Evolutionary conservation across 2,113 vertebrate species (phyloP), one percentile per base, ranked within the genome.

Genomic region (Phalacrocorax brasilianus): DNA sequence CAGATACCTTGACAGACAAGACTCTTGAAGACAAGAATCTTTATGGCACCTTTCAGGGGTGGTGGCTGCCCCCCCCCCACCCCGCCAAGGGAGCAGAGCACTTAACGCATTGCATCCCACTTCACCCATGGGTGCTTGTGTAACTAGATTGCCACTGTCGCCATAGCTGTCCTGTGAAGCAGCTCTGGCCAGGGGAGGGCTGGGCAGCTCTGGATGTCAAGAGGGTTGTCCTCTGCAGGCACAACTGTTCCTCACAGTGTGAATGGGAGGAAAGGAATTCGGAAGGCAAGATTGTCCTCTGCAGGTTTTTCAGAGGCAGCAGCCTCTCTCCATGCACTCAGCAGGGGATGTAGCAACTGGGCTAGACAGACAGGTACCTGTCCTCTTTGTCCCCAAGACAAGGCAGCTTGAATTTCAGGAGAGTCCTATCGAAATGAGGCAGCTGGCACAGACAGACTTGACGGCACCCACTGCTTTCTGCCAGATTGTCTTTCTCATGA

Each of bases 121-220:
- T 70, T 78, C 47, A 52, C 19, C 19, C 40, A 2, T 18, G 35
- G 12, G 14, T 55, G 32, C 68, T 88, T 63, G 22, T 47, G 40
- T 72, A 58, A 23, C 40, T 58, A n/a, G 76, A 12, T 65, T 2
- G 2, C 28, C 28, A 9, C 26, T 38, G 23, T n/a, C 85, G 47
- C n/a, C 59, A 7, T 1, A 40, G 35, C 32, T 2, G 1, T n/a
- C 59, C 33, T 1, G 1, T 24, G 13, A 49, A 63, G 23, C 40
- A 22, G 9, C 22, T 66, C 52, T 45, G 44, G 27, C 55, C 33
- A 16, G 14, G 50, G 14, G 14, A 52, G 33, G 15, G 2, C 65
- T 88, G 53, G 10, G 45, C 26, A 65, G 45, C 56, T 85, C 38
- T 93, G 53, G 20, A 8, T 83, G 28, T 19, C 28, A 45, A 33